Evolutionary conservation across 2,797 vertebrate species (phyloP).

Genomic region (Babyrousa celebensis): DNA sequence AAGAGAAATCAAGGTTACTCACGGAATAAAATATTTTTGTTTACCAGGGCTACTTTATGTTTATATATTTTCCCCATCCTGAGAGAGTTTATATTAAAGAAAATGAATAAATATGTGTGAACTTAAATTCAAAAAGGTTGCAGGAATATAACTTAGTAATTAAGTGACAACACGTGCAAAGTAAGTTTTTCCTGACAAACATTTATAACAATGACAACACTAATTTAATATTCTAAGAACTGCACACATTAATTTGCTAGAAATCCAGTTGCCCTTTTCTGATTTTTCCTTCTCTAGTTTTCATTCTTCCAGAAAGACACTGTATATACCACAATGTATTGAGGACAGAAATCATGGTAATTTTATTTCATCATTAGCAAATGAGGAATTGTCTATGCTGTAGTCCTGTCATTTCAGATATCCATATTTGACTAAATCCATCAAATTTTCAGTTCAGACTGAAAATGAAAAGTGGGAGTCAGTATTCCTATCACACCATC

Average conservation of each 20-base stretch:
- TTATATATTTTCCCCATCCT: slow-evolving; percentile 30
- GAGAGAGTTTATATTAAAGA: not conserved
- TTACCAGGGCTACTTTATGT: not conserved
- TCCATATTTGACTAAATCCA: not conserved
- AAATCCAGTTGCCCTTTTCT: not conserved
- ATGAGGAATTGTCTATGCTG: not conserved
- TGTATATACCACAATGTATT: not conserved
- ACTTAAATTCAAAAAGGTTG: not conserved
- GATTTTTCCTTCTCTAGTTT: not conserved
- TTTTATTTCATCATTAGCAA: slow-evolving; percentile 14
- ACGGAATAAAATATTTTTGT: not conserved
- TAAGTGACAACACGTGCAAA: not conserved
- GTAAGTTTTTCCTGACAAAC: not conserved
- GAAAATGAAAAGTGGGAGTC: slow-evolving; percentile 7
- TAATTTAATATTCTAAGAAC: not conserved
- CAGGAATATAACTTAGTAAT: not conserved
- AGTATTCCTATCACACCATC: not conserved
- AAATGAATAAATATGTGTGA: not conserved
- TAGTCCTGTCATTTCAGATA: not conserved
- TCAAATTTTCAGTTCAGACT: slow-evolving; percentile 52
- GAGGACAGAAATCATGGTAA: not conserved
- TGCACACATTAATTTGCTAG: not conserved
- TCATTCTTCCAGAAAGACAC: not conserved
- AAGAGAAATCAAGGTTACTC: not conserved
- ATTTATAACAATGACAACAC: not conserved